Evolutionary conservation across 2,113 vertebrate genomes (phyloP).

Genomic region (Alces alces): DNA sequence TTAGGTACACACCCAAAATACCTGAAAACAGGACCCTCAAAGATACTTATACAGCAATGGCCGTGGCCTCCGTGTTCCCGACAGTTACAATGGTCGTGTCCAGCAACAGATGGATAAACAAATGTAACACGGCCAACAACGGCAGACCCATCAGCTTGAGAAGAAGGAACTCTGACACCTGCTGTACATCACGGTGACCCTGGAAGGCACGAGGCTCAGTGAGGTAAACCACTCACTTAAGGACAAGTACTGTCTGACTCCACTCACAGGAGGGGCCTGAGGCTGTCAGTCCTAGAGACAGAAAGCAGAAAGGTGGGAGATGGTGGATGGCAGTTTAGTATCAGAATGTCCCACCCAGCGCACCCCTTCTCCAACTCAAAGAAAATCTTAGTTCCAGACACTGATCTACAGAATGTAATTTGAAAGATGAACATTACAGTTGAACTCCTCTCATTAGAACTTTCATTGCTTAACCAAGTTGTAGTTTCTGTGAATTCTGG

Average conservation of each 20-base stretch:
- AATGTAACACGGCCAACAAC: fast-evolving
- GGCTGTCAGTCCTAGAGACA: background rate
- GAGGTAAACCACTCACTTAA: background rate
- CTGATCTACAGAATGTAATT: too few relatives aligned
- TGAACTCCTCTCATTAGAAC: background rate
- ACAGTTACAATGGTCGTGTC: background rate
- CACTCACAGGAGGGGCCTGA: background rate
- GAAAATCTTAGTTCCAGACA: background rate
- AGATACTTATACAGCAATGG: background rate
- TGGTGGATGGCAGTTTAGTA: background rate
- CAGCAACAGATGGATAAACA: background rate
- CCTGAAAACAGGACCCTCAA: background rate
- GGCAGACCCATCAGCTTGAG: background rate
- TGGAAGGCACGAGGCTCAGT: background rate
- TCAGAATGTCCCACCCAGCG: background rate
- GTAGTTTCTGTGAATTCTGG: background rate
- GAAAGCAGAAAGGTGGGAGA: background rate
- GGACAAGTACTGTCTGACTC: background rate
- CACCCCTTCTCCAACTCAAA: background rate
- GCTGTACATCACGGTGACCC: background rate
- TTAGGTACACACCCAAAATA: fast-evolving
- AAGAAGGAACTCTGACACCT: background rate
- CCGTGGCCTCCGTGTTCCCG: fast-evolving
- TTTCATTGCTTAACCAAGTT: background rate
- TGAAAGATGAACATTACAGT: background rate